Evolutionary conservation across 64 coral and sea anemone species (phyloP), one percentile per base, ranked within the genome.

Genomic region (Pachyseris speciosa): DNA sequence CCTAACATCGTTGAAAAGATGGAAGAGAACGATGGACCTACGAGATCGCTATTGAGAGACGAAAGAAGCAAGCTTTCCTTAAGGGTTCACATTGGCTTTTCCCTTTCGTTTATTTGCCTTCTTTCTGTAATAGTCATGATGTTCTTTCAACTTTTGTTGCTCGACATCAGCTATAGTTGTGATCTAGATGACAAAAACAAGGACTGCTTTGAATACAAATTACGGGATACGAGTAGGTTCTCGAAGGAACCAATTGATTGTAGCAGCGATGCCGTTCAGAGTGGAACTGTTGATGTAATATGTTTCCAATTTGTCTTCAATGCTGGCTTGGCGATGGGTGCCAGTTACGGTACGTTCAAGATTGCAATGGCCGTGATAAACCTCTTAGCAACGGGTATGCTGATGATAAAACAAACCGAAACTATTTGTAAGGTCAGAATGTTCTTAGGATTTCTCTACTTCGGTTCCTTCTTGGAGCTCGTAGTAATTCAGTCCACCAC

Each of bases 221-320:
- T 42, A 1, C 9, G 13, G 34, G 60, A 36, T 24, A 42, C 31
- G 32, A 12, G 16, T 20, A 16, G 16, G 20, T 39, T 17, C 11
- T 40, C 53, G 5, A 42, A 19, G 1, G 53, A 24, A 37, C 79
- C 79, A 4, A 43, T 83, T 7, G 33, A 61, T 5, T 83, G 78
- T 30, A 42, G 9, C 28, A 84, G 61, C 55, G 22, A 11, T 39
- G 39, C 34, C 0, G 9, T 45, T 15, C 42, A 9, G 27, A 64
- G 37, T 45, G 61, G 33, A 39, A 37, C 34, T 1, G 31, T 60
- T 3, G 33, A 60, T 7, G 55, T 64, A 12, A 20, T 84, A 9
- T 63, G 79, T 8, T 84, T 64, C 79, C 10, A 67, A 39, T 22
- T 84, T 64, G 79, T 84, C 28, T 84, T 64, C 79, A 63, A 84